Base-by-base conservation (phyloP, 2,888 invertebrate species). In the Acholoe squamosa region DNA sequence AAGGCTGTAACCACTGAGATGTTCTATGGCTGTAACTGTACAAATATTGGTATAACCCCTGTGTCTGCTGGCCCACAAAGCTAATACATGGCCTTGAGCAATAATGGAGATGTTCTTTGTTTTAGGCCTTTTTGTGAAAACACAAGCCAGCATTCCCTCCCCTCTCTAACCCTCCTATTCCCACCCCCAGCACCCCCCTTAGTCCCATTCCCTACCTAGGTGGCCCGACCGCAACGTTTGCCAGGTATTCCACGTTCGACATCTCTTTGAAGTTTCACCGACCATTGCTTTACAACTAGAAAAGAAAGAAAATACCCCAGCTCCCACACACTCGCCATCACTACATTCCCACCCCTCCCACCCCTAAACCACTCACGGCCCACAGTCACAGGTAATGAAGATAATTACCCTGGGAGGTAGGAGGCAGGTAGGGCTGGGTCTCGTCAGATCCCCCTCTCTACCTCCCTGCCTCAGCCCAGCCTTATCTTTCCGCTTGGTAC, bases 181-280 rank as follows among this genome's bases (percentile, higher is more conserved):
- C 31, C 71, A 71, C 25, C 14, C 25, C 25, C 71, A n/a, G 1
- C 61, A n/a, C 71, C 31, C n/a, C 71, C 71, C 25, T 5, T 5
- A 71, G 71, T 28, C 71, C 71, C 19, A n/a, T 28, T 25, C 28
- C 31, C 28, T 28, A 22, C 71, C 28, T 71, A 28, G 71, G 25
- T n/a, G 71, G 71, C 28, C 71, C 71, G 25, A 28, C 71, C 25
- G 31, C 28, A 28, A 71, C 71, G 71, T 71, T 71, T 25, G 71
- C 71, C 71, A 71, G 71, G 71, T 71, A 71, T n/a, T 71, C 25
- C 71, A 28, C 71, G 14, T 71, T 71, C 25, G 71, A 71, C 71
- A 25, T 71, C 28, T 25, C 71, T 71, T 71, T 71, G 71, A 71
- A 28, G 71, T 71, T 71, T 71, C 25, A 71, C 71, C 71, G 71